Conservation (phyloP, 2,113 vertebrate species). For the Vulpes lagopus region DNA sequence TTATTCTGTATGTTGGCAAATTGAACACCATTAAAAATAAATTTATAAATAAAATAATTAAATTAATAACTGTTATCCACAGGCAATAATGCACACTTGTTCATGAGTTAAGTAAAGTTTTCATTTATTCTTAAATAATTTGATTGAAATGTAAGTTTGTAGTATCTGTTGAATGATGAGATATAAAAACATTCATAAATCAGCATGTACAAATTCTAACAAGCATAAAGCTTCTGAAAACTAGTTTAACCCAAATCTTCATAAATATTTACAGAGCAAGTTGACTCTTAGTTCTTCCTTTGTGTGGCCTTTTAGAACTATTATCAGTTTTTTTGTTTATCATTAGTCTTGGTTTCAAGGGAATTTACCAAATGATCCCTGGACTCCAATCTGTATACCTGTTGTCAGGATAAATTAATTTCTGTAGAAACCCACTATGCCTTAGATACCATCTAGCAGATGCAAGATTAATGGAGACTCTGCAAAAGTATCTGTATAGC, state of each 20-base stretch:
- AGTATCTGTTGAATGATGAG: background rate
- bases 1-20: no score
- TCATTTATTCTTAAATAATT: slow-evolving; percentile 11
- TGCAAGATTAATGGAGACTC: slow-evolving; percentile 88
- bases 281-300: slow-evolving; percentile 76
- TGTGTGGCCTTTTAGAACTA: slow-evolving; percentile 84
- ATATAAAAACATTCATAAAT: slow-evolving; percentile 54
- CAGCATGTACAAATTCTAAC: background rate
- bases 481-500: slow-evolving; percentile 83
- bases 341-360: slow-evolving; percentile 87
- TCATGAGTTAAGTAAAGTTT: background rate
- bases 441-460: slow-evolving; percentile 89
- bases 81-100: background rate
- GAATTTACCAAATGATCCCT: slow-evolving; percentile 88
- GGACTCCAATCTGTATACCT: slow-evolving; percentile 89
- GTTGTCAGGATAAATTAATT: slow-evolving; percentile 92
- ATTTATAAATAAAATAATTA: no score
- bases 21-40: no score
- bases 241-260: slow-evolving; percentile 65
- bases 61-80: background rate
- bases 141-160: background rate
- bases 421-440: slow-evolving; percentile 87
- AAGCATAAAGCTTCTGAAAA: slow-evolving; percentile 41
- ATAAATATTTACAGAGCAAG: slow-evolving; percentile 36
- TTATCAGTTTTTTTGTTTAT: slow-evolving; percentile 88